These are phyloP conservation scores for Anthrax anthrax DNA, from an alignment of 2,888 invertebrate genomes.

Conservation along the genomic window DNA sequence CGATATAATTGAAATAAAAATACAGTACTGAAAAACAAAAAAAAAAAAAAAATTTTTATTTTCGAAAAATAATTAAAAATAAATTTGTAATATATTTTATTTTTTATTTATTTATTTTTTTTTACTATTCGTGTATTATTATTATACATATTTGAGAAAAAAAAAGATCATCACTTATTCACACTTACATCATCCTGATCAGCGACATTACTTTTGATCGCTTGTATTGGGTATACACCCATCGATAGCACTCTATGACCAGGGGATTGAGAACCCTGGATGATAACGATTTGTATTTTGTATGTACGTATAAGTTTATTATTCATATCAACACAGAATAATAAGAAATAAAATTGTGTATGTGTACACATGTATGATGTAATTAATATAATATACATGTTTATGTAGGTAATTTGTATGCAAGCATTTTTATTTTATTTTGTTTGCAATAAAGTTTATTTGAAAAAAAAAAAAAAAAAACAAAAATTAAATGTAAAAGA, in stretches of 20 bases:
- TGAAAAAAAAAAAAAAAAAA: constrained; percentile 1
- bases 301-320: constrained; percentile 9
- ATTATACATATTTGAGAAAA: too few relatives aligned
- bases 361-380: neutral
- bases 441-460: too few relatives aligned
- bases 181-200: constrained; percentile 79
- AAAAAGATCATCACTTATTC: too few relatives aligned
- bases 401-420: constrained; percentile 11
- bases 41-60: too few relatives aligned
- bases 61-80: too few relatives aligned
- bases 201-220: constrained; percentile 75
- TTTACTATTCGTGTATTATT: too few relatives aligned
- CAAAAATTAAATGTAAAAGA: neutral
- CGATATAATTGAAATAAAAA: too few relatives aligned
- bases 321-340: too few relatives aligned
- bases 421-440: constrained; percentile 1
- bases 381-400: constrained; percentile 3
- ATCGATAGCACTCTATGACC: constrained; percentile 80
- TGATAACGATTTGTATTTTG: constrained; percentile 1
- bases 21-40: too few relatives aligned
- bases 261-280: constrained; percentile 79
- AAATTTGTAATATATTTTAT: too few relatives aligned
- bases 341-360: too few relatives aligned
- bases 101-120: too few relatives aligned
- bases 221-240: constrained; percentile 82